phyloP scores from a whole-genome alignment of 2,888 invertebrate species.

The Tetropium fuscum region DNA sequence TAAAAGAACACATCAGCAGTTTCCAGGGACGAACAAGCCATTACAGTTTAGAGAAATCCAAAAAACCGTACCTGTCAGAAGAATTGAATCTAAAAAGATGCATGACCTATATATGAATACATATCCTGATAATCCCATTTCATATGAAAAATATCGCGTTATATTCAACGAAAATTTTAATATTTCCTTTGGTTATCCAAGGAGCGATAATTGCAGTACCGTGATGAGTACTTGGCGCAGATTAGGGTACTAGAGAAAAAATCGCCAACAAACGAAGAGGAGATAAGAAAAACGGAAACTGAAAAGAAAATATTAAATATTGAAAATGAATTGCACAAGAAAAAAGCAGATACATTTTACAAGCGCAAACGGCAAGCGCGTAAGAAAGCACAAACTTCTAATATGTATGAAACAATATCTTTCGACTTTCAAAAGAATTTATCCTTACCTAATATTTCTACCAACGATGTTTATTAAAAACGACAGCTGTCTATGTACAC shows the following conservation, averaged over 20 bases:
- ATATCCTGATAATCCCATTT: conserved; percentile 15
- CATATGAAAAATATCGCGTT: conserved; percentile 22
- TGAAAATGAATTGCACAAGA: not conserved
- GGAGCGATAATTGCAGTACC: conserved; percentile 23
- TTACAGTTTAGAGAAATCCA: not conserved
- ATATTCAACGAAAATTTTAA: conserved; percentile 28
- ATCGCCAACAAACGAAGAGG: no score
- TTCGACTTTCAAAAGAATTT: not conserved
- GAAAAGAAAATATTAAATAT: no score
- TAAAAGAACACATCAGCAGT: not conserved
- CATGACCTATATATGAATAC: not conserved
- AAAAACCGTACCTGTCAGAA: not conserved
- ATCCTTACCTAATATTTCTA: not conserved
- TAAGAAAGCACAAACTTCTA: not conserved
- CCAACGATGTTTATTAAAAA: not conserved
- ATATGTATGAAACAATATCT: not conserved
- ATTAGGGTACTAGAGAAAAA: no score
- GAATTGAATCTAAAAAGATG: not conserved
- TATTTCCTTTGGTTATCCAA: conserved; percentile 25
- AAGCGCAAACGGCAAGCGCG: not conserved
- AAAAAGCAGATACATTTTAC: not conserved
- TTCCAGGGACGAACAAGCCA: not conserved
- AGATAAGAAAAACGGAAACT: no score
- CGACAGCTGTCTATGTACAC: not conserved
- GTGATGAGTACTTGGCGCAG: no score